Evolutionary conservation across 2,797 vertebrate genomes (phyloP), one percentile per base, ranked within the genome.

Genomic region (Tarsius wallacei): DNA sequence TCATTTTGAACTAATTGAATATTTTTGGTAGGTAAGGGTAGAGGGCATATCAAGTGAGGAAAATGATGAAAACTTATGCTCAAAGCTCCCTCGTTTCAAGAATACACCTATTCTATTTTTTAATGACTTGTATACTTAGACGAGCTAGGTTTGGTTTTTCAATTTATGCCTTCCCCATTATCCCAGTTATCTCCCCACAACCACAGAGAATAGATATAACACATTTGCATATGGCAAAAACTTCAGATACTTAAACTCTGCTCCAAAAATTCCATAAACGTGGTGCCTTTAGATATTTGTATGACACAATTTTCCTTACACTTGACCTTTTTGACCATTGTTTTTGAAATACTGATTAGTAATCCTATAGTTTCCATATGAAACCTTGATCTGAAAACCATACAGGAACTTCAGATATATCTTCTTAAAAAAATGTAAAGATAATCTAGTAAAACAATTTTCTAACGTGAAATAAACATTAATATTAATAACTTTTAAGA

Each of bases 61-160:
- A 80, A 90, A 85, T 21, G 4, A 36, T 74, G 31, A 10, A 33
- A 71, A 22, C 33, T 19, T 71, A 42, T n/a, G 49, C 55, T 80
- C 33, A 10, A 55, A 21, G 28, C 13, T 28, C 5, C 1, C 1
- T 47, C 84, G 10, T 31, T 6, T 0, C 0, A 31, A 88, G 28
- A 31, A 87, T 63, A 63, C 26, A 68, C 0, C 1, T 51, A 61
- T 28, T 28, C 24, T 51, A 59, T 63, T 73, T 70, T 51, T 80
- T n/a, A 90, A 57, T 73, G 64, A 11, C 14, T 80, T 7, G 76
- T 83, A n/a, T n/a, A 64, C 73, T 73, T 71, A 96, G 24, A 64
- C 71, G 8, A 28, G 5, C 12, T 21, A 51, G 16, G 28, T 76
- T 76, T 51, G 47, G 15, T 76, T 76, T 76, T 51, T 51, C 26